Base-by-base conservation (phyloP, 2,888 invertebrate genomes). In the Pyralis farinalis region DNA sequence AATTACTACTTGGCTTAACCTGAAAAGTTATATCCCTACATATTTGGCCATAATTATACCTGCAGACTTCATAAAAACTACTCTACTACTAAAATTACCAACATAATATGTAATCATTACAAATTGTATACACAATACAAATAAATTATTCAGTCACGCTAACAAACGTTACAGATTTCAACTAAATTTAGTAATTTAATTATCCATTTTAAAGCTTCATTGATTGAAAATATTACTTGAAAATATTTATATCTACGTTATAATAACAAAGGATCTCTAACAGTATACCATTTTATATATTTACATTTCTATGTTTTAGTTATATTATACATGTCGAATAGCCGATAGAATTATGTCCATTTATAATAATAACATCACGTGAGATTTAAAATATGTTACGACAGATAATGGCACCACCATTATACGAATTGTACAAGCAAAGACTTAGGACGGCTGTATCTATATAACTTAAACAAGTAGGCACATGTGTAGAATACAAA, bases 161-260 rank as follows among this genome's bases (percentile, higher is more conserved):
- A 56, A 57, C 60, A 50, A 58, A 55, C 53, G 52, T 61, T 61
- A 61, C 58, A 46, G 57, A 65, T 63, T 62, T 58, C 63, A 55
- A 62, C 63, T 16, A 16, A 16, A 51, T 61, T 55, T 53, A 55
- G 44, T 34, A 47, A 49, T 55, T 51, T 55, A 60, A 61, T 56
- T 56, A 62, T 35, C 20, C 27, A 57, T 54, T 59, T 85, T 86
- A 85, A 86, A 86, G 85, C 85, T 85, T 79, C 74, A 73, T 84
- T 77, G 70, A 70, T 71, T 82, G 70, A 69, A 64, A 59, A 69
- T 73, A 68, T 75, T 73, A 75, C 51, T 49, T 55, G 44, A 49
- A 54, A 62, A 4, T 16, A 16, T 16, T 4, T 16, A 16, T 4
- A 16, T 16, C 16, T 16, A 16, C 16, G 16, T 16, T 4, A 16